Base-by-base conservation (phyloP, 2,888 invertebrate species). In the Heliconius cydno region DNA sequence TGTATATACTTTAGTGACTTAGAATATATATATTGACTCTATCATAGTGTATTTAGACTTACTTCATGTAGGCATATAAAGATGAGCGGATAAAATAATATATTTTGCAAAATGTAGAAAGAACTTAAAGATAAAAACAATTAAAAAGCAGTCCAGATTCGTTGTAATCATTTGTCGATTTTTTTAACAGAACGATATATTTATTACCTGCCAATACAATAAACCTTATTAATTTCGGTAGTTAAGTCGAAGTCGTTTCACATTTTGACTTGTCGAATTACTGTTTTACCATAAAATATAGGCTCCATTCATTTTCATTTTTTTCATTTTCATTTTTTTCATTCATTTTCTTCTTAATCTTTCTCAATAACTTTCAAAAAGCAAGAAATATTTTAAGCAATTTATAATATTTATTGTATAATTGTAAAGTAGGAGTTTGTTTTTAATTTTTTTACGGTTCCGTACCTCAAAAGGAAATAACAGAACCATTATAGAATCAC, bases 301-400 rank as follows among this genome's bases (percentile, higher is more conserved):
- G 78, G 79, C 76, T 72, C 38, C 71, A n/a, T n/a, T n/a, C n/a
- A n/a, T n/a, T n/a, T n/a, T n/a, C n/a, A n/a, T n/a, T n/a, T n/a
- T n/a, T n/a, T n/a, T n/a, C n/a, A n/a, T n/a, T n/a, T n/a, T n/a
- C n/a, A n/a, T n/a, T n/a, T n/a, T n/a, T n/a, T n/a, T n/a, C n/a
- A n/a, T n/a, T n/a, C n/a, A 52, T 80, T 78, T 82, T 73, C 74
- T 76, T 73, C 78, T 84, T 81, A 84, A 82, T 83, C 83, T 82
- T 83, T 83, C 77, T 28, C 13, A 28, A 41, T 13, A 41, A 70
- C 15, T 63, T 60, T 60, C 12, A 52, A 52, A 52, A 7, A 1
- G n/a, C 60, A 60, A n/a, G 60, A 60, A 60, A n/a, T 60, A 0
- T 60, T n/a, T 22, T 3, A n/a, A n/a, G n/a, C 10, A n/a, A 60